These are phyloP conservation scores for Vollenhovia emeryi DNA, from an alignment of 1,140 invertebrate genomes.

Conservation along the genomic window DNA sequence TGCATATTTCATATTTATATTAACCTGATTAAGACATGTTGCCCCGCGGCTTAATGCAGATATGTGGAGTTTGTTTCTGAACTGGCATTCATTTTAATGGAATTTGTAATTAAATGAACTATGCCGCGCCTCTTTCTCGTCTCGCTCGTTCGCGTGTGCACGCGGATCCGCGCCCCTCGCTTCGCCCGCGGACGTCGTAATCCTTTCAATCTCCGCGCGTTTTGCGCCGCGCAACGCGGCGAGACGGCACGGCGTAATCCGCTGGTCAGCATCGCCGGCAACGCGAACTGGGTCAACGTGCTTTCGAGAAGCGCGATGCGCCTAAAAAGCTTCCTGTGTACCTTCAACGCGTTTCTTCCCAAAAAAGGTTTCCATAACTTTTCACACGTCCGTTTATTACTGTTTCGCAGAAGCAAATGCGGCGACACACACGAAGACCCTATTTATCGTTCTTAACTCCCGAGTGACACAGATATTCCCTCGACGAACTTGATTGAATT, in stretches of 20 bases:
- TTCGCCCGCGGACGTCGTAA: slow-evolving; percentile 1
- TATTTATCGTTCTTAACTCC: neutral
- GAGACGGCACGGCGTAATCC: neutral
- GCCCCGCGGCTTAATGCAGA: slow-evolving; percentile 83
- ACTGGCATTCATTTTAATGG: slow-evolving; percentile 85
- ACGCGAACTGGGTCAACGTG: slow-evolving; percentile 35
- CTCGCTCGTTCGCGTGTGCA: slow-evolving; percentile 48
- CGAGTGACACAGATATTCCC: neutral
- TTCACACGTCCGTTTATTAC: neutral
- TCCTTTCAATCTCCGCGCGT: slow-evolving; percentile 49
- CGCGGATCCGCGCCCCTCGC: slow-evolving; percentile 15
- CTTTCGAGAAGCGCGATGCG: neutral
- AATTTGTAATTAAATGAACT: slow-evolving; percentile 85
- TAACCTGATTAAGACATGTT: slow-evolving; percentile 86
- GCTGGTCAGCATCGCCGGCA: neutral
- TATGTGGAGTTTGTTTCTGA: slow-evolving; percentile 86
- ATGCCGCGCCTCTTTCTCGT: slow-evolving; percentile 76
- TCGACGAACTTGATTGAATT: neutral
- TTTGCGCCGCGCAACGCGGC: neutral
- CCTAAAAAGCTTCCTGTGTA: neutral
- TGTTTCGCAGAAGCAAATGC: neutral
- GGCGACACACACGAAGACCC: neutral
- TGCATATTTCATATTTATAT: slow-evolving; percentile 87
- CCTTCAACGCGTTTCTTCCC: neutral
- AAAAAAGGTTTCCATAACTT: neutral